Evolutionary conservation across 2,113 vertebrate species (phyloP), one percentile per base, ranked within the genome.

Genomic region (Tetrao urogallus): DNA sequence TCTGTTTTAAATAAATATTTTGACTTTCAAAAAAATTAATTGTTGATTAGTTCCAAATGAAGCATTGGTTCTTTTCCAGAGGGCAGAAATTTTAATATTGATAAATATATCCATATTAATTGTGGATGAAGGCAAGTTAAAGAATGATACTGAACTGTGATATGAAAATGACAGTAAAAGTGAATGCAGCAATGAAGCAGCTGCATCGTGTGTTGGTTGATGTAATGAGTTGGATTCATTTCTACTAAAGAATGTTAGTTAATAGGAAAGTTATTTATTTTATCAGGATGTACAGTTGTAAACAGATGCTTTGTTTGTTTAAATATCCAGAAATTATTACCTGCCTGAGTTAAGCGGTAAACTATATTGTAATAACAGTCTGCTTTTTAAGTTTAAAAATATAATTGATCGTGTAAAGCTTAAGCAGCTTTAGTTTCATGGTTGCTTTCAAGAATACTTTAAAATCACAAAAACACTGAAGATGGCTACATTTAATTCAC

Each of bases 241-340:
- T 87, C 74, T 76, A 64, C 43, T 77, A 92, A 86, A 87, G 89
- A 76, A 64, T 57, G 79, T 74, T 96, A 94, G 89, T 90, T 84
- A 86, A 92, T 74, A 94, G 86, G 89, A 81, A 79, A 78, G 40
- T 13, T 43, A 34, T 75, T 57, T 86, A 64, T 78, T 94, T 82
- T 89, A 60, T 76, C 64, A 56, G 76, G 32, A 70, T 85, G 69
- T 85, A 43, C 66, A 66, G 91, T 42, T 81, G 79, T 88, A 95
- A 77, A 82, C 93, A 93, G 88, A 72, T 81, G 66, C 34, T 66
- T 42, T 6, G 69, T 86, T 88, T 91, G 77, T 61, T 96, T 94
- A 92, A 90, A 85, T 83, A 90, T 54, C 38, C 21, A 79, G 67
- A 84, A 90, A 75, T 85, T 86, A 89, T 81, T 88, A 79, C 66